These are phyloP conservation scores for Euthynnus affinis DNA, from an alignment of 2,797 vertebrate genomes.

Conservation along the genomic window DNA sequence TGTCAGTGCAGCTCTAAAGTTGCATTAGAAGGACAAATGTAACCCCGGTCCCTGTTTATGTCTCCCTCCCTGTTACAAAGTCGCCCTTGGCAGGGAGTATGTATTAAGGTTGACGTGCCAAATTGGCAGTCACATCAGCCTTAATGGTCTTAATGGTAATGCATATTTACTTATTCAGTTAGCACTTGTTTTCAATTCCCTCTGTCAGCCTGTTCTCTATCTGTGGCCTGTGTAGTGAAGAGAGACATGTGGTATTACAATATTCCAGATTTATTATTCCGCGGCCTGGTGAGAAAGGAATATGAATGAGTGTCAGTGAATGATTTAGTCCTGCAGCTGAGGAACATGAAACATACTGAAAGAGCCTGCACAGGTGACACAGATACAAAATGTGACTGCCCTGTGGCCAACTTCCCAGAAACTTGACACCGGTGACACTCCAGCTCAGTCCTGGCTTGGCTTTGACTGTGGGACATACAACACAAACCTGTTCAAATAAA, in stretches of 20 bases:
- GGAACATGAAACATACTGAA: conserved; percentile 65
- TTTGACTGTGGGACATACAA: conserved; percentile 64
- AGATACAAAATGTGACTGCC: conserved; percentile 76
- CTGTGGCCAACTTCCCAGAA: conserved; percentile 74
- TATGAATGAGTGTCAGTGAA: conserved; percentile 78
- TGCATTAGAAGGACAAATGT: conserved; percentile 65
- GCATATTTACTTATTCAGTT: conserved; percentile 73
- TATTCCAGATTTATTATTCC: conserved; percentile 68
- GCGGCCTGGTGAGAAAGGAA: conserved; percentile 54
- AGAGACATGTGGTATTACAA: conserved; percentile 72
- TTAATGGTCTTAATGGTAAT: conserved; percentile 71
- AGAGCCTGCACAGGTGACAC: conserved; percentile 79
- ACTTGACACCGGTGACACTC: conserved; percentile 76
- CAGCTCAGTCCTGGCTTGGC: conserved; percentile 58
- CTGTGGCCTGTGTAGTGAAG: conserved; percentile 64
- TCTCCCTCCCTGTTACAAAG: conserved; percentile 58
- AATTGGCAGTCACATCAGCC: conserved; percentile 64
- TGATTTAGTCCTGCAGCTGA: conserved; percentile 76
- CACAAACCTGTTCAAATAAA: conserved; percentile 82
- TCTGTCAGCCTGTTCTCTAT: conserved; percentile 72
- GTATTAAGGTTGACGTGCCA: conserved; percentile 59
- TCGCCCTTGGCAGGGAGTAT: conserved; percentile 59
- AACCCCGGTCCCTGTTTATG: conserved; percentile 53
- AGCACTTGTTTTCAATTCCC: conserved; percentile 76
- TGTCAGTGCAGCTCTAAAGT: conserved; percentile 51